Evolutionary conservation across 2,113 vertebrate species (phyloP).

Genomic region (Peromyscus californicus): DNA sequence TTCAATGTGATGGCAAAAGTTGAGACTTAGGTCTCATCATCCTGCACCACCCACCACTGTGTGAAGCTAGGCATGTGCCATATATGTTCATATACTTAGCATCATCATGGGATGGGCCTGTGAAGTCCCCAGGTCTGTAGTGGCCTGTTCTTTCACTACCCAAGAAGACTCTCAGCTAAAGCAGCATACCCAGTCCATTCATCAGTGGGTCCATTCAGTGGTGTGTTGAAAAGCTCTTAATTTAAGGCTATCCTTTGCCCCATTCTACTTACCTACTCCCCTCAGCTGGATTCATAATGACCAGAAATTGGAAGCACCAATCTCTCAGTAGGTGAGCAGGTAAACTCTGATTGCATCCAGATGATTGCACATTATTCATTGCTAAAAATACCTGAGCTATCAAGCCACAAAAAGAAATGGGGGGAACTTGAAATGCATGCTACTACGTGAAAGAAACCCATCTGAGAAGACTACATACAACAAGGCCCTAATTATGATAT

Average conservation of each 20-base stretch:
- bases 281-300: constrained; percentile 44
- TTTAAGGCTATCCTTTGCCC: neutral
- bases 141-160: neutral
- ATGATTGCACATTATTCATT: constrained; percentile 37
- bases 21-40: neutral
- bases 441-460: constrained; percentile 24
- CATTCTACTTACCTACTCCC: neutral
- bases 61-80: neutral
- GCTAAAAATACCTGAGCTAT: constrained; percentile 41
- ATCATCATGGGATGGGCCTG: too few species aligned
- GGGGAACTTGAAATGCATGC: constrained; percentile 3
- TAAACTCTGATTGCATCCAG: constrained; percentile 36
- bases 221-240: neutral
- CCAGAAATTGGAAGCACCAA: constrained; percentile 32
- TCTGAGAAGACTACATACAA: constrained; percentile 27
- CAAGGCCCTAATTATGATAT: constrained; percentile 8
- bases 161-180: neutral
- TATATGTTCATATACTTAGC: neutral
- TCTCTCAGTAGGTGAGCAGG: constrained; percentile 19
- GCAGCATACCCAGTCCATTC: neutral
- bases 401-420: neutral
- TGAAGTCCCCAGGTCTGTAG: neutral
- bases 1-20: neutral
- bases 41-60: neutral
- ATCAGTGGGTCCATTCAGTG: neutral